Conservation (phyloP, 2,888 invertebrate genomes). For the Camptogramma bilineatum region DNA sequence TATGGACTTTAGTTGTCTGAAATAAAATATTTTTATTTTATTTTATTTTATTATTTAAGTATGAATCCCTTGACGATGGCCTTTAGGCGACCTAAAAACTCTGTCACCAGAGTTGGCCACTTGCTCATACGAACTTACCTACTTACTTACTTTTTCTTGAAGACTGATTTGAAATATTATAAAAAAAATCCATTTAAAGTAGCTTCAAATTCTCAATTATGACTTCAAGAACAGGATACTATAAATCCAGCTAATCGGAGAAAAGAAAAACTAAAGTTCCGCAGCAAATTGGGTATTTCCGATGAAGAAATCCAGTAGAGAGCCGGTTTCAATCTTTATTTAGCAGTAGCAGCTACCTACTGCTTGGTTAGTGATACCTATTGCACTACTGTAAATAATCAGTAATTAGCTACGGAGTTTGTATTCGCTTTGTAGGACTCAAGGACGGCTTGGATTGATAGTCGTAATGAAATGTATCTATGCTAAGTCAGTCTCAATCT, state of each 20-base stretch:
- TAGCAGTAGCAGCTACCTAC: slow-evolving; percentile 11
- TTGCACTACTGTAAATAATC: slow-evolving; percentile 27
- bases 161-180: no score
- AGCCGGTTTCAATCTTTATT: slow-evolving; percentile 19
- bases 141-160: no score
- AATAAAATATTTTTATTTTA: no score
- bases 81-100: no score
- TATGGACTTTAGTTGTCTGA: no score
- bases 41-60: no score
- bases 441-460: slow-evolving; percentile 21
- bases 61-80: no score
- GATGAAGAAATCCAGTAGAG: slow-evolving; percentile 33
- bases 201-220: not conserved
- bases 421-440: slow-evolving; percentile 23
- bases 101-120: no score
- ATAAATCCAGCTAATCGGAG: slow-evolving; percentile 9
- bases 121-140: no score
- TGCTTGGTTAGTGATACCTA: slow-evolving; percentile 1
- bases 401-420: slow-evolving; percentile 26
- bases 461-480: not conserved
- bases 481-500: not conserved
- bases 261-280: slow-evolving; percentile 31
- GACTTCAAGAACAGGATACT: slow-evolving; percentile 5
- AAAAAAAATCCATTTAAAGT: not conserved
- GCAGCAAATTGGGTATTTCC: slow-evolving; percentile 28